Evolutionary conservation across 2,888 invertebrate genomes (phyloP).

Genomic region (Leucophenga montana): DNA sequence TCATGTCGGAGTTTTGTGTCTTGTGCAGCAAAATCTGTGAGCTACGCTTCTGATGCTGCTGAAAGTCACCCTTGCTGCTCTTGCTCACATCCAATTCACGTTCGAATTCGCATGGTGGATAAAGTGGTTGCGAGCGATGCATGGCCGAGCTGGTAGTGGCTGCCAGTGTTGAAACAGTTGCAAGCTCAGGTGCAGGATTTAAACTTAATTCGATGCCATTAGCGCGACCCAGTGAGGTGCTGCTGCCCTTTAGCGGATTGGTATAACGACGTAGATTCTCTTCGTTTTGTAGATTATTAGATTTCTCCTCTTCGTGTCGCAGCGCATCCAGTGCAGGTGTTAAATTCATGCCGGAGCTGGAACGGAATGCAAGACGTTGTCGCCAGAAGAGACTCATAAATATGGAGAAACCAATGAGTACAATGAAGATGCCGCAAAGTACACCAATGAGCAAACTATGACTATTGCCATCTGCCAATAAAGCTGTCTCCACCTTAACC

Average conservation of each 20-base stretch:
- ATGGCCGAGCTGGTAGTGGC: constrained; percentile 72
- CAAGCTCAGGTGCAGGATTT: constrained; percentile 70
- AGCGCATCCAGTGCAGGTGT: constrained; percentile 77
- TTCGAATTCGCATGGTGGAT: constrained; percentile 70
- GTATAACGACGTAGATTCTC: constrained; percentile 89
- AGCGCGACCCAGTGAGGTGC: constrained; percentile 75
- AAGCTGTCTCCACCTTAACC: constrained; percentile 83
- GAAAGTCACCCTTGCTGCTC: constrained; percentile 54
- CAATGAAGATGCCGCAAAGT: constrained; percentile 72
- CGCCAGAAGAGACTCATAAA: constrained; percentile 76
- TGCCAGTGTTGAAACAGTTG: constrained; percentile 66
- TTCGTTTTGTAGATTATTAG: constrained; percentile 92
- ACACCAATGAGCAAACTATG: constrained; percentile 73
- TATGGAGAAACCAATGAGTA: constrained; percentile 72
- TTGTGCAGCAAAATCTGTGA: constrained; percentile 84
- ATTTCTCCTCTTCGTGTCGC: constrained; percentile 88
- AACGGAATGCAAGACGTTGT: constrained; percentile 75
- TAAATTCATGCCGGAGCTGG: constrained; percentile 75
- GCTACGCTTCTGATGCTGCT: constrained; percentile 73
- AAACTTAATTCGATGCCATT: constrained; percentile 74
- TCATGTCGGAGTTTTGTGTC: constrained; percentile 87
- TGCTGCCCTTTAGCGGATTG: constrained; percentile 82
- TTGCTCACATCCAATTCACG: constrained; percentile 72
- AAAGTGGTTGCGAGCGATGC: constrained; percentile 72
- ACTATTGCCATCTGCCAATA: constrained; percentile 73